Percentiles rank a stretch among this genome's conserved stretches.
Evolutionary conservation across 2,113 vertebrate species (phyloP).

Genomic region (Machaerirhynchus nigripectus): DNA sequence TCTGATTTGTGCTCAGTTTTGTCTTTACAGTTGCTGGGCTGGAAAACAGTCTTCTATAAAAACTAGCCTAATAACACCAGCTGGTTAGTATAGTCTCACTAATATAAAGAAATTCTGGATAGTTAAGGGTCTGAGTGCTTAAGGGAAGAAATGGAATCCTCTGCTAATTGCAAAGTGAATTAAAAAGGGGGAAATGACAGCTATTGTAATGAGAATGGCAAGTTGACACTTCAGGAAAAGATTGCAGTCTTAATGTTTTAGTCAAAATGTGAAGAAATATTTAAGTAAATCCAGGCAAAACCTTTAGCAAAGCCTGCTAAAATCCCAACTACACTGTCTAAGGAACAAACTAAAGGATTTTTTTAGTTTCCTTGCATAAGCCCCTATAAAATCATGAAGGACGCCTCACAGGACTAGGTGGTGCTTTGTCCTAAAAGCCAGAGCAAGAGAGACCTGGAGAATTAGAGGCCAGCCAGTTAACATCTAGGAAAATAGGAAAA

Average conservation of each 20-base stretch:
- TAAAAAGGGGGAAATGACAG: fast-evolving
- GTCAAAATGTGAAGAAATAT: background rate
- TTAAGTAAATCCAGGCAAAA: background rate
- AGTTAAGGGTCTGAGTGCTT: background rate
- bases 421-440: background rate
- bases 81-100: background rate
- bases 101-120: background rate
- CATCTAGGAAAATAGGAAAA: background rate
- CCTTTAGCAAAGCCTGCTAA: background rate
- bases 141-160: background rate
- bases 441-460: background rate
- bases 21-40: background rate
- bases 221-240: background rate
- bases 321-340: background rate
- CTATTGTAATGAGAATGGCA: background rate
- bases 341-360: background rate
- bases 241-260: background rate
- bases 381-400: background rate
- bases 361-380: background rate
- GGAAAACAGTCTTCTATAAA: background rate
- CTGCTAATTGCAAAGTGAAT: background rate
- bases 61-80: background rate
- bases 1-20: background rate
- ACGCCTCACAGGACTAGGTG: background rate
- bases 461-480: background rate